A percentile compares a stretch with the other conserved stretches of the same genome.
Evolutionary conservation across 2,113 vertebrate genomes (phyloP).

Genomic region (Turnix velox): DNA sequence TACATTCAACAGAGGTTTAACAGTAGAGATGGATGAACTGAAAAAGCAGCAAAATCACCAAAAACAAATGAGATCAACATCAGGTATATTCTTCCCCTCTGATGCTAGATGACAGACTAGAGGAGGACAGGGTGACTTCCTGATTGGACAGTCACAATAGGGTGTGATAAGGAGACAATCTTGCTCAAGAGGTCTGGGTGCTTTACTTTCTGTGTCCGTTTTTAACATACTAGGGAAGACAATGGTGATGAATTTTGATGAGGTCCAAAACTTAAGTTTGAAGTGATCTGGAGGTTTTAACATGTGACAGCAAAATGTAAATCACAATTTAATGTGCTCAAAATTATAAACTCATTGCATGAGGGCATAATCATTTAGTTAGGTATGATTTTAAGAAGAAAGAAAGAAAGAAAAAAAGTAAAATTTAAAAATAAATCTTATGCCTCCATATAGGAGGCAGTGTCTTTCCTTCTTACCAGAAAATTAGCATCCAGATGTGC

Average conservation of each 20-base stretch:
- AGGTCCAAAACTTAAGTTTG: not conserved
- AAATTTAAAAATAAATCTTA: not conserved
- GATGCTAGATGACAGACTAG: not conserved
- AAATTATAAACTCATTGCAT: not conserved
- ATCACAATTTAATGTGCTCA: not conserved
- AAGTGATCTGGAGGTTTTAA: not conserved
- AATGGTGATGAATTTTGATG: not conserved
- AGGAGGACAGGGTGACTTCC: not conserved
- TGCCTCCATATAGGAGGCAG: not conserved
- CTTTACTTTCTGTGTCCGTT: not conserved
- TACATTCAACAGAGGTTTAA: not conserved
- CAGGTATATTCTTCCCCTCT: not conserved
- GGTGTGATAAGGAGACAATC: not conserved
- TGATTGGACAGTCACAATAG: not conserved
- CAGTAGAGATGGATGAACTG: not conserved
- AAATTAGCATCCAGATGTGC: too few species aligned
- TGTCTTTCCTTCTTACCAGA: too few species aligned
- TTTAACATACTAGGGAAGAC: not conserved
- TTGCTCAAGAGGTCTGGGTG: not conserved
- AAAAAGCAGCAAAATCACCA: not conserved
- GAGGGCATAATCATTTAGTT: not conserved
- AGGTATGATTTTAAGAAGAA: fast-evolving
- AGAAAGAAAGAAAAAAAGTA: not conserved
- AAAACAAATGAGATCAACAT: not conserved
- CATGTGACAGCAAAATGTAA: not conserved